phyloP scores from a whole-genome alignment of 2,888 invertebrate genomes.

The Diploptera punctata region DNA sequence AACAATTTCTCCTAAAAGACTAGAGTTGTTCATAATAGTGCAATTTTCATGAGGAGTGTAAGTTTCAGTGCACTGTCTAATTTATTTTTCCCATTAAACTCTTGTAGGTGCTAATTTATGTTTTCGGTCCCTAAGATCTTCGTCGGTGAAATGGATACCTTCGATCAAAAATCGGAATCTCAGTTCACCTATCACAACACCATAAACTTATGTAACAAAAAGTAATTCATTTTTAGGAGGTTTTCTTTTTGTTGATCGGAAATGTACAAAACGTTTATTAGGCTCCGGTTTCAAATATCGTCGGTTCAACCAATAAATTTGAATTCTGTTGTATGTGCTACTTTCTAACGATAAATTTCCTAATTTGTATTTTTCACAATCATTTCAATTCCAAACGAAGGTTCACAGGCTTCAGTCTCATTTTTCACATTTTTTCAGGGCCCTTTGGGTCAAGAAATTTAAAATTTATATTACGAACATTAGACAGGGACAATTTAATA shows the following conservation, averaged over 20 bases:
- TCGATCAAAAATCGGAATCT: not conserved
- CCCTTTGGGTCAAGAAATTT: not conserved
- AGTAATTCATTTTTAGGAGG: not conserved
- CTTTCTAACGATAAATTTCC: not conserved
- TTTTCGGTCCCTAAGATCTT: not conserved
- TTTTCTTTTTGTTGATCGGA: not conserved
- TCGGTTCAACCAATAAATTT: not conserved
- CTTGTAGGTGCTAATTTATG: not conserved
- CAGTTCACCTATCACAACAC: not conserved
- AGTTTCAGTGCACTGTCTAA: not conserved
- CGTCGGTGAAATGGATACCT: not conserved
- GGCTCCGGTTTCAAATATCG: not conserved
- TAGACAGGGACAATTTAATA: no score
- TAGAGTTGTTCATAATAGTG: not conserved
- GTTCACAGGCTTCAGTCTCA: not conserved
- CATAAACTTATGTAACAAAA: not conserved
- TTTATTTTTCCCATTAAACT: not conserved
- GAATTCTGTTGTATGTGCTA: not conserved
- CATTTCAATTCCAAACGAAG: not conserved
- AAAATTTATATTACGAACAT: not conserved
- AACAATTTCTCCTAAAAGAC: not conserved
- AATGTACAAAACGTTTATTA: not conserved
- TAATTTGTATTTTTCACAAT: not conserved
- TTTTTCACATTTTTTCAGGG: not conserved
- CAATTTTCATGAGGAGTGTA: not conserved